Conservation (phyloP, 1,140 invertebrate species). For the Wiebesia pumilae region DNA sequence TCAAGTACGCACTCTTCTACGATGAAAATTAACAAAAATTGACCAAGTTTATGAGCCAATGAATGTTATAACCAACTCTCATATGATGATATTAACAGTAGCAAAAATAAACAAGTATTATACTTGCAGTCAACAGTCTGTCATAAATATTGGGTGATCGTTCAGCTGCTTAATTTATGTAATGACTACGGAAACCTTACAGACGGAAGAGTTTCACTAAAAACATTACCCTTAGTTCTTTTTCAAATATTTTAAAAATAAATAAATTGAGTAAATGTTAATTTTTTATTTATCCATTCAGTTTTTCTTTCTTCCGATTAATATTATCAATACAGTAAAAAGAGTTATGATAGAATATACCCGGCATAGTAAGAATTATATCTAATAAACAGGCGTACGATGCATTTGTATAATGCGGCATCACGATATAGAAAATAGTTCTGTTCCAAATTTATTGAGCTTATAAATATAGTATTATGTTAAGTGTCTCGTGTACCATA, state of each 20-base stretch:
- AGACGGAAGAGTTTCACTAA: not conserved
- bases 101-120: not conserved
- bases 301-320: not conserved
- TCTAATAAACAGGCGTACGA: not conserved
- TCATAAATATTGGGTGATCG: slow-evolving; percentile 3
- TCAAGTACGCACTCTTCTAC: not conserved
- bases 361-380: not conserved
- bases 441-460: slow-evolving; percentile 3
- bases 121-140: not conserved
- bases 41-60: not conserved
- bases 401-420: not conserved
- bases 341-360: not conserved
- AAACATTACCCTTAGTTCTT: not conserved
- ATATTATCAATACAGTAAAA: not conserved
- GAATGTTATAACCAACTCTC: not conserved
- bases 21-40: not conserved
- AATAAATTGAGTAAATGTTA: not conserved
- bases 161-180: not conserved
- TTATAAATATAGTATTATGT: slow-evolving; percentile 12
- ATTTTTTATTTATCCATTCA: not conserved
- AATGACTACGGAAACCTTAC: not conserved
- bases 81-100: slow-evolving; percentile 9
- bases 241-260: not conserved
- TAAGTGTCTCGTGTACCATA: not conserved
- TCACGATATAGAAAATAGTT: not conserved